Evolutionary conservation across 2,797 vertebrate genomes (phyloP), one percentile per base, ranked within the genome.

Genomic region (Tamandua tetradactyla): DNA sequence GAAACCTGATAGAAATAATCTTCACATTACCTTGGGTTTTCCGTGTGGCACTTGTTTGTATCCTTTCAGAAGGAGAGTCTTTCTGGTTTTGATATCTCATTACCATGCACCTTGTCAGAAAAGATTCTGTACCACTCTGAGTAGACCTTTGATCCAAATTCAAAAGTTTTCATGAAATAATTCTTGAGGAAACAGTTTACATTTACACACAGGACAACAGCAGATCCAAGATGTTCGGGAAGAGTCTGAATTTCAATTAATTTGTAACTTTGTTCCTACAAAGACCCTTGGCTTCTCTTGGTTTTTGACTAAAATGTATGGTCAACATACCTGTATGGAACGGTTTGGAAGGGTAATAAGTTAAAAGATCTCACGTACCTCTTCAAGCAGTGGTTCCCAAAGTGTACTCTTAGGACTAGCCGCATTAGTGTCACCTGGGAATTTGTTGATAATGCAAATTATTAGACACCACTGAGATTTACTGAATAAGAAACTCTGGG

Each of bases 1-100:
- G 78, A 96, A 96, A 97, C 62, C 66, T 64, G 82, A 96, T 64
- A 68, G 40, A 75, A 81, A 57, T 81, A 90, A n/a, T n/a, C 86
- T 83, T 64, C 62, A 94, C 5, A 44, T 35, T 37, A 79, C 42
- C 64, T 87, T 55, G 52, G 72, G 47, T 37, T 95, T 92, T 92
- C 91, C 89, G 15, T 15, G 4, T 30, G 59, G 40, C 40, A 91
- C 49, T 42, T 89, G 90, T 64, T 81, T 32, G 20, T n/a, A 66
- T 27, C 69, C 64, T 87, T 76, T 42, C 22, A 95, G 44, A 83
- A 66, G 59, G 18, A 76, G 4, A 13, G n/a, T 68, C 57, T 72
- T 76, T 35, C 49, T 74, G 20, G 17, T 55, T 80, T 59, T 72
- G 52, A 47, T 6, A 75, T 59, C n/a, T 59, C 61, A 52, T 49